These are phyloP conservation scores for Orchesella cincta DNA, from an alignment of 1,140 invertebrate genomes.

Conservation along the genomic window DNA sequence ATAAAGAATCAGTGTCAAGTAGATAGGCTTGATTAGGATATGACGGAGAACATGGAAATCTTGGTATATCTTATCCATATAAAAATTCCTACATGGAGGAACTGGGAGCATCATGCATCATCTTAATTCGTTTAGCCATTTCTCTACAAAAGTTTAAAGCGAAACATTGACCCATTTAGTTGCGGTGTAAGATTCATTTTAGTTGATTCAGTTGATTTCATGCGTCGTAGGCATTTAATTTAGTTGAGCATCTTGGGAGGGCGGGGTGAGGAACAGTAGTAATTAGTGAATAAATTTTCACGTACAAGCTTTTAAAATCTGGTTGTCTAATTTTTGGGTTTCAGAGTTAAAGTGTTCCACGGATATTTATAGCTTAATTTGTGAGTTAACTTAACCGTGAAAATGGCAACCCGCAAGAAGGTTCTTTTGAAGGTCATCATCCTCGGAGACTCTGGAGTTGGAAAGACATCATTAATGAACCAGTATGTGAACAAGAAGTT, in stretches of 20 bases:
- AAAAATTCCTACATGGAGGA: no score
- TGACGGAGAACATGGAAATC: no score
- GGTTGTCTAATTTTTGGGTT: not conserved
- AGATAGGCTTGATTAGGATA: no score
- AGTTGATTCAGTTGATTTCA: not conserved
- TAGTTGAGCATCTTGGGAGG: no score
- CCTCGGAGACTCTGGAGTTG: slow-evolving; percentile 95
- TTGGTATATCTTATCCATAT: no score
- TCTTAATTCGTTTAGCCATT: no score
- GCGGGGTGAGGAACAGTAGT: no score
- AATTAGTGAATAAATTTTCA: no score
- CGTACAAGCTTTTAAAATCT: not conserved
- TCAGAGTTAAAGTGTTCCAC: not conserved
- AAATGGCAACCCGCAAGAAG: slow-evolving; percentile 93
- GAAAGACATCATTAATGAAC: slow-evolving; percentile 99
- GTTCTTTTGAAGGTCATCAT: slow-evolving; percentile 96
- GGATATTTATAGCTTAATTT: not conserved
- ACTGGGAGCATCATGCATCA: no score
- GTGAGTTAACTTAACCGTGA: not conserved
- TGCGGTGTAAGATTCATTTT: not conserved
- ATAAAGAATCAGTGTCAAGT: no score
- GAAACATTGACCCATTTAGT: not conserved
- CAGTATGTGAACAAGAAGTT: slow-evolving; percentile 99
- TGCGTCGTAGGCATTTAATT: not conserved
- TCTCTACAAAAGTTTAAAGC: not conserved